Evolutionary conservation across 2,888 invertebrate species (phyloP).

Genomic region (Drosophila anomalipes): DNA sequence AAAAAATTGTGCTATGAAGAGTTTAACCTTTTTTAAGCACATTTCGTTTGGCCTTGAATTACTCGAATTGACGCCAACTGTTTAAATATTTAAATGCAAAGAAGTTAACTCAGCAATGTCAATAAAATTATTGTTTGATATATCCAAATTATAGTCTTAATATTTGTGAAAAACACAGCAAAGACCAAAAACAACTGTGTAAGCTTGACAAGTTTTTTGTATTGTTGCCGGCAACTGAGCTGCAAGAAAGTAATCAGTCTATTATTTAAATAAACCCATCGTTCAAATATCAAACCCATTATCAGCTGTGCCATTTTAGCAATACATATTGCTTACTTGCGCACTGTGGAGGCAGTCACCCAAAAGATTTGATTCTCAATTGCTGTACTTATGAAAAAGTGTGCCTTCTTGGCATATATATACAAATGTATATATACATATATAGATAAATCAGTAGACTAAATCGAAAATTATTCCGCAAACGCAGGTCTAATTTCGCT

Average conservation of each 20-base stretch:
- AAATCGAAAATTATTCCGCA: neutral
- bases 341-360: neutral
- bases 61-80: neutral
- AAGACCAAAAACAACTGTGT: neutral
- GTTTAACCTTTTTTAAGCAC: neutral
- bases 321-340: neutral
- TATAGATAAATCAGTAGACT: neutral
- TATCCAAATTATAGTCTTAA: neutral
- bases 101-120: neutral
- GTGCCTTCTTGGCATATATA: neutral
- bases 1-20: neutral
- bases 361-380: neutral
- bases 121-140: neutral
- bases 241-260: neutral
- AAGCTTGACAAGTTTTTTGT: neutral
- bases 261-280: neutral
- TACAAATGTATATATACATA: neutral
- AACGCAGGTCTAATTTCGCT: neutral
- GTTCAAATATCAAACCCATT: neutral
- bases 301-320: neutral
- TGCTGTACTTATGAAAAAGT: neutral
- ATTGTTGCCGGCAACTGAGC: neutral
- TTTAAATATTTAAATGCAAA: neutral
- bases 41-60: neutral
- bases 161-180: neutral